phyloP scores from a whole-genome alignment of 2,888 invertebrate genomes.

The Machimus rusticus region DNA sequence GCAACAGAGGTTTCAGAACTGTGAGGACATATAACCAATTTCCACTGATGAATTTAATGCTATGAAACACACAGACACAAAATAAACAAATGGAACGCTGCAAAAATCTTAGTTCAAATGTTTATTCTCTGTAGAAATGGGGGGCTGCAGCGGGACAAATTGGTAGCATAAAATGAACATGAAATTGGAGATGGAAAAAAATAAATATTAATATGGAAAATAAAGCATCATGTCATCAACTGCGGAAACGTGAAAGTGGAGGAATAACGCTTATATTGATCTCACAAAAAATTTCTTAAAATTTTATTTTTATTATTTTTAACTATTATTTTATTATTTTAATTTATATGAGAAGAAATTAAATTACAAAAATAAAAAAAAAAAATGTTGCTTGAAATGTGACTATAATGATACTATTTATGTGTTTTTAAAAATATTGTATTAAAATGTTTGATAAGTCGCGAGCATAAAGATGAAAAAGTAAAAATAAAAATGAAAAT shows the following conservation, averaged over 20 bases:
- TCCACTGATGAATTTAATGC: background rate
- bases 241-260: background rate
- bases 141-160: background rate
- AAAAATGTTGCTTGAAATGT: constrained; percentile 3
- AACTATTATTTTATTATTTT: constrained; percentile 24
- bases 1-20: background rate
- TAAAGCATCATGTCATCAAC: background rate
- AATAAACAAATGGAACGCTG: background rate
- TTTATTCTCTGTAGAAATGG: background rate
- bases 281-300: constrained; percentile 30
- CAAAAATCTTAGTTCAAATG: constrained; percentile 24
- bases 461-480: background rate
- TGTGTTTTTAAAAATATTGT: constrained; percentile 22
- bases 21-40: constrained; percentile 14
- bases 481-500: background rate
- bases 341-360: constrained; percentile 23
- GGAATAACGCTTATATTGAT: constrained; percentile 41
- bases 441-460: constrained; percentile 16
- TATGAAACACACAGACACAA: background rate
- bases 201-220: background rate
- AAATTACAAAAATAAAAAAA: constrained; percentile 24
- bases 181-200: background rate
- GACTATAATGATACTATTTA: constrained; percentile 19
- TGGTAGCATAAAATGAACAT: constrained; percentile 5
- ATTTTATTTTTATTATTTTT: constrained; percentile 22